Evolutionary conservation across 2,113 vertebrate genomes (phyloP), one percentile per base, ranked within the genome.

Genomic region (Centropus bengalensis): DNA sequence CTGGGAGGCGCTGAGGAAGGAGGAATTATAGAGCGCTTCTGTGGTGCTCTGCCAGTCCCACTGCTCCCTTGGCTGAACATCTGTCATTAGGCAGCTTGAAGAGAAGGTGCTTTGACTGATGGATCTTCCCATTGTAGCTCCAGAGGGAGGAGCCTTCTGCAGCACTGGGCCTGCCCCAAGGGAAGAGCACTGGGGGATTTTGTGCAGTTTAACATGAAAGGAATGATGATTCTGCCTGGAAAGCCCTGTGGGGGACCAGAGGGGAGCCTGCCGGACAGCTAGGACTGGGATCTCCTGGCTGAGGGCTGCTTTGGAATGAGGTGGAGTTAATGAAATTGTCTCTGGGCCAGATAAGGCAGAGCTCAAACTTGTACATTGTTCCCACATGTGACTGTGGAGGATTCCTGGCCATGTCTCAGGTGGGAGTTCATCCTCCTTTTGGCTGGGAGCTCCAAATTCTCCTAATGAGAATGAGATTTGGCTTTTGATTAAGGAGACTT

Each of bases 1-100:
- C 49, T 30, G 19, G 88, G 97, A 96, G 96, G 88, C 2, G 20
- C 88, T 82, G 93, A 93, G 89, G 75, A 94, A 96, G 94, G 95
- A 93, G 94, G 94, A 95, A 97, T 97, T 97, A 96, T 91, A 93
- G 93, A 97, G 91, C 22, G 0, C 92, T 93, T 97, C 66, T 91
- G 84, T 6, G 19, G 95, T 97, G 90, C 79, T 96, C 82, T 5
- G 70, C 94, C 96, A 97, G 66, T 96, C 93, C 96, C 91, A 60
- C 58, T 1, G 64, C 94, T 95, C 94, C 0, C 3, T 23, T 91
- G 86, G 70, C 95, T 75, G 94, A 94, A 92, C 94, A 95, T 94
- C 94, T 94, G 84, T 97, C 96, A 97, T 91, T 82, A 93, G 93
- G 66, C 88, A 91, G 93, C 93, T 96, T 79, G 86, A 91, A 94